Evolutionary conservation across 2,113 vertebrate species (phyloP).

Genomic region (Corapipo altera): DNA sequence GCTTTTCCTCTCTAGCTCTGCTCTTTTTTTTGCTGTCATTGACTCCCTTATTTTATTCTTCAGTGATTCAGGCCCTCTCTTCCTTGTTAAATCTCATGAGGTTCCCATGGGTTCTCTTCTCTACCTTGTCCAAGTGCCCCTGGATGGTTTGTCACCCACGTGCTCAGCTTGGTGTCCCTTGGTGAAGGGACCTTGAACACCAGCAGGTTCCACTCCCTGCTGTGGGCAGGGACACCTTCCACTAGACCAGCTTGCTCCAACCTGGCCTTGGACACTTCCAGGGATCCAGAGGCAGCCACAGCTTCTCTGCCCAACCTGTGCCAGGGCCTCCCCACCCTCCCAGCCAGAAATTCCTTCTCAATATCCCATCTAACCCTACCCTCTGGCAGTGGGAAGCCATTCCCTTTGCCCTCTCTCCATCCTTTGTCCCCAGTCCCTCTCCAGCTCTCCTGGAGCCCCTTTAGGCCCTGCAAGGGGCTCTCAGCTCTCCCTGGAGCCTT

Average conservation of each 20-base stretch:
- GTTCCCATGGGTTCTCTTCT: background rate
- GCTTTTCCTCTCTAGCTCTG: background rate
- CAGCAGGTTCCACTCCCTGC: fast-evolving
- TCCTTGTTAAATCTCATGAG: background rate
- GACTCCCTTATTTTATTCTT: background rate
- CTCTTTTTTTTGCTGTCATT: background rate
- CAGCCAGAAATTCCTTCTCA: fast-evolving
- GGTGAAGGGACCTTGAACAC: background rate
- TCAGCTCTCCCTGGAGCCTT: background rate
- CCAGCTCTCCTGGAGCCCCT: background rate
- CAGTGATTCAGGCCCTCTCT: background rate
- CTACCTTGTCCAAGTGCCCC: background rate
- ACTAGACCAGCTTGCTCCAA: background rate
- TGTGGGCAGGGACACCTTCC: background rate
- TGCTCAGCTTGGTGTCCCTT: background rate
- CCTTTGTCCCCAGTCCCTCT: background rate
- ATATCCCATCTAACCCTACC: fast-evolving
- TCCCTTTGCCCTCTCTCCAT: background rate
- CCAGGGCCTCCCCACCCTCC: fast-evolving
- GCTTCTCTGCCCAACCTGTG: fast-evolving
- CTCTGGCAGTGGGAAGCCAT: background rate
- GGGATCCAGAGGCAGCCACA: background rate
- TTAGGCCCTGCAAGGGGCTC: background rate
- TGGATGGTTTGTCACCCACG: background rate
- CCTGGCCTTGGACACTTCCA: background rate